Base-by-base conservation (phyloP, 1,140 invertebrate species). In the Drosophila pachea region DNA sequence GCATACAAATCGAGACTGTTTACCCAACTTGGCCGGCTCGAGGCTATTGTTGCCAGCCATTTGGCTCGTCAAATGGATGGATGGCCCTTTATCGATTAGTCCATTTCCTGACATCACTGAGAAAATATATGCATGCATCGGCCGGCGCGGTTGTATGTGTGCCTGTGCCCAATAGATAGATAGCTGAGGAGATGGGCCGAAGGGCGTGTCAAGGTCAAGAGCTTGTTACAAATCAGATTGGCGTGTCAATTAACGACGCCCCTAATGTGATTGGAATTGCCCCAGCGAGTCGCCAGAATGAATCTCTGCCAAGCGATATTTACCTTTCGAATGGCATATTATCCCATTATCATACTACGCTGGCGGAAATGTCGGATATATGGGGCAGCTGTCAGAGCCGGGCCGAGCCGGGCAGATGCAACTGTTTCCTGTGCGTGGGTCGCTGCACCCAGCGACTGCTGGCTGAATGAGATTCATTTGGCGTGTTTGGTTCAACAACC, bases 401-500 rank as follows among this genome's bases (percentile, higher is more conserved):
- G 61, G 43, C 29, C 12, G 12, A 12, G 49, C 54, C 33, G 54
- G 48, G 42, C 48, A 38, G 7, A 22, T 56, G 32, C 61, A 42
- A 59, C 49, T 59, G 63, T 68, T 75, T 78, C 71, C 71, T 70
- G 59, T 77, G 66, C 70, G 71, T 77, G 48, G 78, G 78, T 83
- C 78, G 78, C 67, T 82, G 72, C 75, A 82, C 78, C 40, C 75
- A 52, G n/a, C 35, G 45, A 52, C 16, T 8, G 14, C 14, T 48
- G 11, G 11, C 5, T 33, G 77, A 65, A 65, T 83, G 74, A 71
- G 75, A 69, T 78, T 75, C 78, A 82, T 78, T 72, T 73, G 75
- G 68, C 58, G 60, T 52, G 63, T 83, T 66, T 78, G 73, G 78
- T 82, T 82, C 78, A 82, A 82, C 78, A 74, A 82, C 71, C 78